Percentiles rank a stretch among this genome's conserved stretches.
These are phyloP conservation scores for Lordiphosa collinella DNA, from an alignment of 1,140 invertebrate genomes.

Conservation along the genomic window DNA sequence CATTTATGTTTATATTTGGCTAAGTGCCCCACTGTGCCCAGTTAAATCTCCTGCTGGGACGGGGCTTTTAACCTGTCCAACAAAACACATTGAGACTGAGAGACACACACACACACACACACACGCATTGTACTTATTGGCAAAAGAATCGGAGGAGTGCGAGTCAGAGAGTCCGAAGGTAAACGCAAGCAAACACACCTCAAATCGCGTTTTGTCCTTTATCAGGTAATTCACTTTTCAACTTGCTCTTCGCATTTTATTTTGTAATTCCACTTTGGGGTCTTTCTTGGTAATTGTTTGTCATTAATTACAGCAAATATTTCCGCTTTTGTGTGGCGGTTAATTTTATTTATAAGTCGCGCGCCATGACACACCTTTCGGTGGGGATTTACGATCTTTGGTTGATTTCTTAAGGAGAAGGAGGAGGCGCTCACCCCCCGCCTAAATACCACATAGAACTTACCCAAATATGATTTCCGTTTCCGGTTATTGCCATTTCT, in stretches of 20 bases:
- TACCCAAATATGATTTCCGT: constrained; percentile 61
- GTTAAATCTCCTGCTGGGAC: constrained; percentile 42
- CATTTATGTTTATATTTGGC: no score
- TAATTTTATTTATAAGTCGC: constrained; percentile 73
- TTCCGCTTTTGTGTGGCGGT: constrained; percentile 65
- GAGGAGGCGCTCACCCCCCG: constrained; percentile 19
- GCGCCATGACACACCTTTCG: constrained; percentile 68
- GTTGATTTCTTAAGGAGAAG: constrained; percentile 3
- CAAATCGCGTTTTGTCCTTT: constrained; percentile 75
- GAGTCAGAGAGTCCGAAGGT: neutral
- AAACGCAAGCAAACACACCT: constrained; percentile 61
- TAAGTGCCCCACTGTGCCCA: constrained; percentile 29
- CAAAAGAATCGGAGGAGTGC: neutral
- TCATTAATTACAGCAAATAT: constrained; percentile 77
- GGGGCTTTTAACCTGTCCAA: constrained; percentile 42
- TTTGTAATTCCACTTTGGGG: constrained; percentile 59
- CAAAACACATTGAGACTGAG: neutral
- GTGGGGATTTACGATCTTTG: constrained; percentile 61
- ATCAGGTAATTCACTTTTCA: constrained; percentile 76
- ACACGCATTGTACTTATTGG: constrained; percentile 3
- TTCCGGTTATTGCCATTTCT: constrained; percentile 34
- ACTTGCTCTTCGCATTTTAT: constrained; percentile 73
- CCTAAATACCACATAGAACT: constrained; percentile 30
- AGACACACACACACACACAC: constrained; percentile 4
- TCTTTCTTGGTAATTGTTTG: constrained; percentile 63